Conservation (phyloP, 2,113 vertebrate genomes). For the Odocoileus virginianus region DNA sequence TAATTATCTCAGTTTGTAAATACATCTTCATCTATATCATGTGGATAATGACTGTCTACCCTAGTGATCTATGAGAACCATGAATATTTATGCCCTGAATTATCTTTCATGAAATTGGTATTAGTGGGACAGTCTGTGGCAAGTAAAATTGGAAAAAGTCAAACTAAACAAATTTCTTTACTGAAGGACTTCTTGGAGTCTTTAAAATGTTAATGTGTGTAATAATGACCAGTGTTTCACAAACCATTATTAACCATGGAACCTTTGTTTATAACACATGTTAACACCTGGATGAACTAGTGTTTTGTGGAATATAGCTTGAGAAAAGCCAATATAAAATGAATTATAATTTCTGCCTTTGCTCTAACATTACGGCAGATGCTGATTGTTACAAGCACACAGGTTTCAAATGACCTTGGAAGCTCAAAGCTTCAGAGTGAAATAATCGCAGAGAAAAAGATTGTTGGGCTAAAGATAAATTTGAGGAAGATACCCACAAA, state of each 20-base stretch:
- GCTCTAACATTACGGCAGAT: neutral
- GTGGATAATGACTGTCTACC: neutral
- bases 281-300: neutral
- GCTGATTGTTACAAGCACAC: neutral
- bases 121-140: neutral
- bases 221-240: neutral
- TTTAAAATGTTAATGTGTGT: neutral
- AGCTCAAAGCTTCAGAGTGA: neutral
- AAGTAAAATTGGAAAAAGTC: neutral
- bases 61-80: neutral
- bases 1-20: neutral
- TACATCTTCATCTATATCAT: neutral
- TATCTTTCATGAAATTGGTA: neutral
- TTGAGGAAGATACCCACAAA: neutral
- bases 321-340: neutral
- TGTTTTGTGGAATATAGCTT: neutral
- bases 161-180: neutral
- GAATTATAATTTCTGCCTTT: neutral
- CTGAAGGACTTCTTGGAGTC: neutral
- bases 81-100: neutral
- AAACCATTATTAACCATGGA: neutral
- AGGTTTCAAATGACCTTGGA: neutral
- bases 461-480: neutral
- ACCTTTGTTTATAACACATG: neutral
- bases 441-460: neutral